Percentiles rank a stretch among this genome's conserved stretches.
phyloP scores from a whole-genome alignment of 92 coral and sea anemone genomes.

The Montipora capitata region DNA sequence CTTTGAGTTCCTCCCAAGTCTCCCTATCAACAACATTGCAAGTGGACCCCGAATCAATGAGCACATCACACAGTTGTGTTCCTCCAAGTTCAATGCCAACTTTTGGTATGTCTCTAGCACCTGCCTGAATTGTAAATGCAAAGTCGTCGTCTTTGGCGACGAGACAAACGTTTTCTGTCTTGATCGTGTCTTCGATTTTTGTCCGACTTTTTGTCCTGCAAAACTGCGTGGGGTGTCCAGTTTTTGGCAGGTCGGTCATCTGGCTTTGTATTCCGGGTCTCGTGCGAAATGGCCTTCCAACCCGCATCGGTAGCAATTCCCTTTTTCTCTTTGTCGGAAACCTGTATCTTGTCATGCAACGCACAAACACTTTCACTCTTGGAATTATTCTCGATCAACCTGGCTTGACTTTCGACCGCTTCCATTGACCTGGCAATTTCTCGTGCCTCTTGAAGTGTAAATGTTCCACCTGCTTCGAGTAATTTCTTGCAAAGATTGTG shows the following conservation, averaged over 20 bases:
- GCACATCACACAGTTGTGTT: slow-evolving; percentile 31
- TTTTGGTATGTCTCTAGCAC: slow-evolving; percentile 18
- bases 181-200: slow-evolving; percentile 28
- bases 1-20: slow-evolving; percentile 29
- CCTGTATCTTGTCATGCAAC: not conserved
- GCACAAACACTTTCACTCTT: slow-evolving; percentile 15
- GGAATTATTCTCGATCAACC: slow-evolving; percentile 25
- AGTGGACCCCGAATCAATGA: slow-evolving; percentile 47
- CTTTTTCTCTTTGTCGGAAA: not conserved
- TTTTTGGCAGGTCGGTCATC: too few relatives aligned
- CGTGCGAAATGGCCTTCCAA: slow-evolving; percentile 19
- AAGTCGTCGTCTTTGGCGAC: slow-evolving; percentile 25
- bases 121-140: slow-evolving; percentile 24
- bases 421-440: too few relatives aligned
- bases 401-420: too few relatives aligned
- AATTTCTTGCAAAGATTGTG: too few relatives aligned
- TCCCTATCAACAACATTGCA: slow-evolving; percentile 55
- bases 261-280: too few relatives aligned
- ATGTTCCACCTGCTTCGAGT: too few relatives aligned
- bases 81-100: slow-evolving; percentile 37
- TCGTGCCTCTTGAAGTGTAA: too few relatives aligned
- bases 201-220: slow-evolving; percentile 51
- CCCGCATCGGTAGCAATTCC: slow-evolving; percentile 51
- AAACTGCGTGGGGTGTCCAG: slow-evolving; percentile 54
- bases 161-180: slow-evolving; percentile 27